Percentiles rank a stretch among this genome's conserved stretches.
Conservation (phyloP, 2,113 vertebrate species). For the Zapus hudsonius region DNA sequence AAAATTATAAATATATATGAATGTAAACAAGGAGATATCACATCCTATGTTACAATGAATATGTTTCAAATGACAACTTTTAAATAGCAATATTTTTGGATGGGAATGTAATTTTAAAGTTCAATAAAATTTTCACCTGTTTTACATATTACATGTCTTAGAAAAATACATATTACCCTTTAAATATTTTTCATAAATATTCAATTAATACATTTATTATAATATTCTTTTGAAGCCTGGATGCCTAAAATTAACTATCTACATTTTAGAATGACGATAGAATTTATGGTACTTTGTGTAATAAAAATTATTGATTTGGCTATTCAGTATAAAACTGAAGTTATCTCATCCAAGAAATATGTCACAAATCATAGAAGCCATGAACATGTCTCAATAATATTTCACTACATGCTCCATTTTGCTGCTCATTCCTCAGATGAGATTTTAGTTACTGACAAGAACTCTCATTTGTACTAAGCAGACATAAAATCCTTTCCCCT, state of each 20-base stretch:
- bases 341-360: slow-evolving; percentile 31
- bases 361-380: background rate
- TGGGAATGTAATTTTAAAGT: background rate
- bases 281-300: slow-evolving; percentile 8
- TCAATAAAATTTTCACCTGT: background rate
- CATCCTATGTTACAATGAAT: background rate
- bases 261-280: background rate
- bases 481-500: slow-evolving; percentile 47
- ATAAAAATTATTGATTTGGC: slow-evolving; percentile 45
- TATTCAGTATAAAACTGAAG: slow-evolving; percentile 47
- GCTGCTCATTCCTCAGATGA: slow-evolving; percentile 51
- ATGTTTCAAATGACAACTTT: background rate
- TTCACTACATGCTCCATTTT: slow-evolving; percentile 49
- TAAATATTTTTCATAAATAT: slow-evolving; percentile 21
- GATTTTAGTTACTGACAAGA: slow-evolving; percentile 51
- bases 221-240: background rate
- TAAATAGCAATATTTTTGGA: background rate
- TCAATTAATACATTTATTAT: background rate
- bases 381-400: slow-evolving; percentile 31
- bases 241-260: background rate
- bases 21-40: background rate
- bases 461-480: slow-evolving; percentile 22
- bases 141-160: too few relatives aligned
- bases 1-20: background rate
- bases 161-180: background rate